phyloP scores from a whole-genome alignment of 2,113 vertebrate species.

The Indicator indicator region DNA sequence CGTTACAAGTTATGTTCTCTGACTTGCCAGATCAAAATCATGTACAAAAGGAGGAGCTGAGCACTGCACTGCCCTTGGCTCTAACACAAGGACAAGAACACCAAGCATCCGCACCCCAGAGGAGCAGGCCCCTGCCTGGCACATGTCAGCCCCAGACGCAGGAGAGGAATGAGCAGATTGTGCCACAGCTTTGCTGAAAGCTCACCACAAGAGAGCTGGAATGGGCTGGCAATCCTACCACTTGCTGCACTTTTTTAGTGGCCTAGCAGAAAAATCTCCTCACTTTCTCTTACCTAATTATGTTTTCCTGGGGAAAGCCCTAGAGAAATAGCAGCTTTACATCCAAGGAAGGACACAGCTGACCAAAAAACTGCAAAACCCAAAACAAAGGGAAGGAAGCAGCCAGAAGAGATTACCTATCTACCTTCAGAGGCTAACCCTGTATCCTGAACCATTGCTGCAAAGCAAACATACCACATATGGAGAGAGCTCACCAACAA shows the following conservation, averaged over 20 bases:
- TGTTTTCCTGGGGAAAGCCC: background rate
- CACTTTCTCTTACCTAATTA: background rate
- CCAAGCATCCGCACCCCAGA: background rate
- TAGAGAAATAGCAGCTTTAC: background rate
- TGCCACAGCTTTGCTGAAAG: accelerated
- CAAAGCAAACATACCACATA: background rate
- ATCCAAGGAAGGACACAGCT: background rate
- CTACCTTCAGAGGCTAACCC: background rate
- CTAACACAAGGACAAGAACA: background rate
- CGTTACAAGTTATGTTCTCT: background rate
- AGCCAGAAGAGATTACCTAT: background rate
- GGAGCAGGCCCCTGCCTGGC: background rate
- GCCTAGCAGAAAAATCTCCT: background rate
- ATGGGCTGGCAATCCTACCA: background rate
- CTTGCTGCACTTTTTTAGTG: background rate
- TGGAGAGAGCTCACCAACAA: accelerated
- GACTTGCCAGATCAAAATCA: background rate
- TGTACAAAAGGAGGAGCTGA: background rate
- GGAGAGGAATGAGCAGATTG: background rate
- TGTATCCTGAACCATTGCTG: accelerated
- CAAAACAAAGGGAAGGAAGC: background rate
- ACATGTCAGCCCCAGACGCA: accelerated
- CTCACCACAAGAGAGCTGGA: background rate
- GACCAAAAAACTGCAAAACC: background rate
- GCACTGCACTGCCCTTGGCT: background rate